Evolutionary conservation across 1,140 invertebrate genomes (phyloP), one percentile per base, ranked within the genome.

Genomic region (Drosophila takahashii): DNA sequence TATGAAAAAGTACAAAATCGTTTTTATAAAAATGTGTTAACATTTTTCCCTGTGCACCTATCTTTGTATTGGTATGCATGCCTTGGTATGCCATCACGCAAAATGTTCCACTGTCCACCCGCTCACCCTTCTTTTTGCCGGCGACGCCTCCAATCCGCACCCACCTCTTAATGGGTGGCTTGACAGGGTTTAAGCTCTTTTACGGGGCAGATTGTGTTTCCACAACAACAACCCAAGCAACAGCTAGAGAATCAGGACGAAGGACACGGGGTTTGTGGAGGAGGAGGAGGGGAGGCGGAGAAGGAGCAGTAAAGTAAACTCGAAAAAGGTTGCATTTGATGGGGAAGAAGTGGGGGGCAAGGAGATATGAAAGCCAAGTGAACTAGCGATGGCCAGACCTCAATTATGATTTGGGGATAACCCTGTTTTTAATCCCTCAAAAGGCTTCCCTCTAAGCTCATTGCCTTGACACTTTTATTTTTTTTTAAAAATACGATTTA

Each of bases 151-250:
- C 18, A 9, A 13, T 41, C 22, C 13, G 15, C 36, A 41, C 64
- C 50, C 66, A 47, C 36, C 87, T 90, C 79, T 81, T 90, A 90
- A 90, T 90, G 87, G 87, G 81, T 90, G 87, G 87, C 87, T 78
- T 90, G 87, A 86, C 87, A 83, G 87, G 87, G 85, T 90, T 89
- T 89, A 89, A 89, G 85, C 85, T 89, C 84, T 85, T 89, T 89
- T 81, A 89, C 80, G 80, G 84, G 66, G 80, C 85, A 89, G 85
- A 89, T 89, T 89, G 85, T 90, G 81, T 89, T 85, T 85, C 85
- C 80, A 59, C 73, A 73, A 77, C 65, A 80, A 56, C 44, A 79
- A 66, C 62, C 74, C 39, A 41, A 76, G 54, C 57, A 70, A 78
- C 47, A 69, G 57, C 54, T 56, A 53, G 42, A 57, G 59, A 36